Percentiles rank a stretch among this genome's conserved stretches.
Conservation (phyloP, 2,888 invertebrate species). For the Pogonocherus hispidulus region DNA sequence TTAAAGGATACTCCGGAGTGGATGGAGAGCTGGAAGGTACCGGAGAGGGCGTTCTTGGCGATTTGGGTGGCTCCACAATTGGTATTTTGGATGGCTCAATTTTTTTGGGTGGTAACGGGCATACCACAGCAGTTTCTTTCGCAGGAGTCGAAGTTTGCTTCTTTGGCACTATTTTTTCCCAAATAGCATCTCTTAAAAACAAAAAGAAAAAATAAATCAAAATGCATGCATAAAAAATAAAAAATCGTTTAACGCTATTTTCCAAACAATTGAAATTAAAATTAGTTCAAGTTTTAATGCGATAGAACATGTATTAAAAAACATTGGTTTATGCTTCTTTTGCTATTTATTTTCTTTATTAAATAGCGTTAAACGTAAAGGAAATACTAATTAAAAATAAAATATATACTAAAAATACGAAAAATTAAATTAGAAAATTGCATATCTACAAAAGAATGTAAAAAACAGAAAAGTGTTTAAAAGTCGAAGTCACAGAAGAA, state of each 20-base stretch:
- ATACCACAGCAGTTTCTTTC: slow-evolving; percentile 51
- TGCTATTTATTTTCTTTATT: too few species aligned
- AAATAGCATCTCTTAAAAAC: slow-evolving; percentile 59
- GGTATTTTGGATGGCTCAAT: slow-evolving; percentile 49
- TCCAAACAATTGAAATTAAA: not conserved
- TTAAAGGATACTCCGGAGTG: slow-evolving; percentile 36
- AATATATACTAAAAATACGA: too few species aligned
- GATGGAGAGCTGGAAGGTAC: slow-evolving; percentile 33
- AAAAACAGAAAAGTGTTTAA: too few species aligned
- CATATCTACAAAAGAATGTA: too few species aligned
- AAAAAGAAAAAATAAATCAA: slow-evolving; percentile 52
- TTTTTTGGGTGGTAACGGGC: slow-evolving; percentile 51
- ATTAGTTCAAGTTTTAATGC: too few species aligned
- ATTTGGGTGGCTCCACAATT: slow-evolving; percentile 48
- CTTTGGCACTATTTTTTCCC: slow-evolving; percentile 54
- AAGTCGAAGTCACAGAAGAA: too few species aligned
- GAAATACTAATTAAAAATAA: too few species aligned
- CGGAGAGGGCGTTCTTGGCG: slow-evolving; percentile 41
- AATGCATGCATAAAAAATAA: slow-evolving; percentile 23
- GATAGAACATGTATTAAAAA: too few species aligned
- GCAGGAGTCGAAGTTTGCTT: slow-evolving; percentile 35
- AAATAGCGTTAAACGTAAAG: too few species aligned
- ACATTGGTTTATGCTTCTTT: too few species aligned
- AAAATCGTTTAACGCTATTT: not conserved
- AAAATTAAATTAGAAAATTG: too few species aligned